These are phyloP conservation scores for Euglossa dilemma DNA, from an alignment of 1,140 invertebrate genomes.

Conservation along the genomic window DNA sequence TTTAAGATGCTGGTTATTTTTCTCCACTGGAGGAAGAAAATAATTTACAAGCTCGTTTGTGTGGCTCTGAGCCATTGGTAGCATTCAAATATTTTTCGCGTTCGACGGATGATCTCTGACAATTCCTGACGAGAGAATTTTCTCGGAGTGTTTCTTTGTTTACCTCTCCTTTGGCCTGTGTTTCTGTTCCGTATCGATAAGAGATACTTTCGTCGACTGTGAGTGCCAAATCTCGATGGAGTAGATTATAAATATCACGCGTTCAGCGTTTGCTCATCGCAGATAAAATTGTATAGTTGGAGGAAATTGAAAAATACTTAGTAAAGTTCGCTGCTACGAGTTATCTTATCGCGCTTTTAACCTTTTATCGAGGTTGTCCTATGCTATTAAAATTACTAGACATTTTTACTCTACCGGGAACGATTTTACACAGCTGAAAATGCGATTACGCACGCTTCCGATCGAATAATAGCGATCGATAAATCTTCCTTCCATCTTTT, in stretches of 20 bases:
- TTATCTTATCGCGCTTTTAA: constrained; percentile 49
- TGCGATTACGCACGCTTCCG: not conserved
- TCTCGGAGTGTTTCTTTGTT: no score
- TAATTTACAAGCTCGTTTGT: no score
- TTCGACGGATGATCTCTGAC: no score
- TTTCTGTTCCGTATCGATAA: not conserved
- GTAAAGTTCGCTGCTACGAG: constrained; percentile 15
- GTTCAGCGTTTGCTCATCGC: not conserved
- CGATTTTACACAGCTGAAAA: not conserved
- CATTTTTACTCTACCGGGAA: not conserved
- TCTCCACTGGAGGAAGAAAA: no score
- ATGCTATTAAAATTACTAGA: not conserved
- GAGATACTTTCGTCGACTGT: not conserved
- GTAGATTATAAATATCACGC: not conserved
- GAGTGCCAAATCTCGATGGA: not conserved
- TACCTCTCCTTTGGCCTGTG: not conserved
- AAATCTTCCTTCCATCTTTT: not conserved
- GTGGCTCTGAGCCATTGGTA: no score
- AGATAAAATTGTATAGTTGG: constrained; percentile 7
- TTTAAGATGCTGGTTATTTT: no score
- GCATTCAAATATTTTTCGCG: no score
- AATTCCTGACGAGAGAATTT: not conserved
- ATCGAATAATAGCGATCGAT: not conserved
- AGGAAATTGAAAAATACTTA: not conserved
- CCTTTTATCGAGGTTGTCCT: not conserved